phyloP scores from a whole-genome alignment of 2,888 invertebrate species.

The Keiferia lycopersicella region DNA sequence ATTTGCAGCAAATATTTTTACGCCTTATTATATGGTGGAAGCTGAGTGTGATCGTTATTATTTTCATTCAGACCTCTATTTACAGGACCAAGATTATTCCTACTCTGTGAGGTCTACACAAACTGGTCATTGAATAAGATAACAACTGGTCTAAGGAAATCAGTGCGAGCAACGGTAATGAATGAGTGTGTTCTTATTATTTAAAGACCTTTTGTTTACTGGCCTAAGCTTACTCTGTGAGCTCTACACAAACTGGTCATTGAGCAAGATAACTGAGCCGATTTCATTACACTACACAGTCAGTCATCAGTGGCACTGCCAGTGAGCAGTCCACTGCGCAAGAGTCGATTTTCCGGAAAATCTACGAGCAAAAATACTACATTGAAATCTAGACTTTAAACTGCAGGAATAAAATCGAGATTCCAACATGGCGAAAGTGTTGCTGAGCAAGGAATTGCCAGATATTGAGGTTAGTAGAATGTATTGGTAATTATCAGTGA shows the following conservation, averaged over 20 bases:
- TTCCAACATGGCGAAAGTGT: constrained; percentile 69
- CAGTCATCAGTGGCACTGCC: constrained; percentile 75
- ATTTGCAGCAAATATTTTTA: no score
- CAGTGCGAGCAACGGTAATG: no score
- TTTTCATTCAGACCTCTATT: no score
- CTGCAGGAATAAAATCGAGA: constrained; percentile 32
- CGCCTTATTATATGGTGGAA: no score
- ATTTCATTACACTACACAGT: constrained; percentile 24
- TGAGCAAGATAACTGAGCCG: not conserved
- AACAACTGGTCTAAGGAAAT: no score
- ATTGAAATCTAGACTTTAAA: constrained; percentile 29
- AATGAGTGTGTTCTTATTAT: no score
- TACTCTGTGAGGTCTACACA: no score
- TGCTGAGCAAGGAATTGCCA: constrained; percentile 87
- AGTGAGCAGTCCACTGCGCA: constrained; percentile 75
- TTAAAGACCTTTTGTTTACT: not conserved
- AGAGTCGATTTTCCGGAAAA: constrained; percentile 30
- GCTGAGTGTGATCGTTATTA: no score
- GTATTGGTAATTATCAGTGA: not conserved
- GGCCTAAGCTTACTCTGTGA: not conserved
- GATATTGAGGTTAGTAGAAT: constrained; percentile 88
- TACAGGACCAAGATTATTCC: no score
- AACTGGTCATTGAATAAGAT: no score
- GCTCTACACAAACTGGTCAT: constrained; percentile 11
- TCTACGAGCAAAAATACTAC: constrained; percentile 24